Evolutionary conservation across 2,888 invertebrate genomes (phyloP).

Genomic region (Mesopsocus fuscifrons): DNA sequence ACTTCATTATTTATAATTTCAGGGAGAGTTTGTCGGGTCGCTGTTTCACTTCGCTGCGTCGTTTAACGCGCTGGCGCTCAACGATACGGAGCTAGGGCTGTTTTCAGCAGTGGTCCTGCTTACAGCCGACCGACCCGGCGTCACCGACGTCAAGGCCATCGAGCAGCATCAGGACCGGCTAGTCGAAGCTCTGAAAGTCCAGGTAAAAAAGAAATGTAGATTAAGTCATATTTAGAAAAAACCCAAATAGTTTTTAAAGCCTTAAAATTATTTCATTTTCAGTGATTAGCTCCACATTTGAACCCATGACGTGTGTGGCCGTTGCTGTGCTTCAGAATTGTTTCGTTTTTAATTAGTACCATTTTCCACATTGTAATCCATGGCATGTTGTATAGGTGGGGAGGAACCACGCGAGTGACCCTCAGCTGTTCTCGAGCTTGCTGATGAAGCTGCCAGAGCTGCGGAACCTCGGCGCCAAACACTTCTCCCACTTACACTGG

Average conservation of each 20-base stretch:
- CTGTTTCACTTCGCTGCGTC: slow-evolving; percentile 60
- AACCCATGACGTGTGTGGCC: too few species aligned
- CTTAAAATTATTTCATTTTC: too few species aligned
- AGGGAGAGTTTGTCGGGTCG: slow-evolving; percentile 69
- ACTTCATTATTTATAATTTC: too few species aligned
- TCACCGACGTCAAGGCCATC: slow-evolving; percentile 61
- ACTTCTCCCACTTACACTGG: slow-evolving; percentile 74
- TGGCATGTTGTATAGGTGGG: too few species aligned
- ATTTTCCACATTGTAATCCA: too few species aligned
- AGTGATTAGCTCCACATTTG: too few species aligned
- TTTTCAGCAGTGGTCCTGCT: slow-evolving; percentile 73
- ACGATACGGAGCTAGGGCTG: slow-evolving; percentile 79
- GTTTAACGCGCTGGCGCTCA: slow-evolving; percentile 47
- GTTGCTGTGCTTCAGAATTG: too few species aligned
- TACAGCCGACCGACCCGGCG: slow-evolving; percentile 57
- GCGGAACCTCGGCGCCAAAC: slow-evolving; percentile 59
- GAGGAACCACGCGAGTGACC: slow-evolving; percentile 38
- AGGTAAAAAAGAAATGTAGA: too few species aligned
- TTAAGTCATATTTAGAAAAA: too few species aligned
- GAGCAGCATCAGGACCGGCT: slow-evolving; percentile 63
- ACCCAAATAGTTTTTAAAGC: too few species aligned
- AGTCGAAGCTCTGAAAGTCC: slow-evolving; percentile 70
- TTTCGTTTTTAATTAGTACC: too few species aligned
- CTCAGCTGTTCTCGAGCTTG: slow-evolving; percentile 34
- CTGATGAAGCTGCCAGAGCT: slow-evolving; percentile 53